Conservation (phyloP, 2,113 vertebrate species). For the Syngnathoides biaculeatus region DNA sequence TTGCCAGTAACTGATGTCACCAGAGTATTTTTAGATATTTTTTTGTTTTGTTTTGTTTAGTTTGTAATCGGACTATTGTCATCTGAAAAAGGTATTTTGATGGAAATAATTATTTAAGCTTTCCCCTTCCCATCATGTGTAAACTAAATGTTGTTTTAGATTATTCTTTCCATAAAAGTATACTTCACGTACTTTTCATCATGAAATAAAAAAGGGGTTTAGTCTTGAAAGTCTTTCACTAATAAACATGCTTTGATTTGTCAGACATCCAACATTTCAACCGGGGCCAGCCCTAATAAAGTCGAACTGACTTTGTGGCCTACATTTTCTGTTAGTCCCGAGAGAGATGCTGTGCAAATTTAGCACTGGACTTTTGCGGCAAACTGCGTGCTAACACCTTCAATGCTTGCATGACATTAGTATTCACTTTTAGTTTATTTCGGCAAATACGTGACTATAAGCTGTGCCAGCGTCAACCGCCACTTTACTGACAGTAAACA, state of each 20-base stretch:
- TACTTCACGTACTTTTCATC: not conserved
- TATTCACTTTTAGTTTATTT: not conserved
- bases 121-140: no score
- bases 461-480: not conserved
- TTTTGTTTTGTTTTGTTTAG: not conserved
- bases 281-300: not conserved
- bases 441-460: not conserved
- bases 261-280: not conserved
- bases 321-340: not conserved
- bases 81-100: no score
- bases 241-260: not conserved
- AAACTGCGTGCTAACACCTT: not conserved
- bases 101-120: no score
- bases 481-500: slow-evolving; percentile 15
- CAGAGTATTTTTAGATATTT: not conserved
- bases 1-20: not conserved
- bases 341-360: slow-evolving; percentile 6
- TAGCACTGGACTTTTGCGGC: not conserved
- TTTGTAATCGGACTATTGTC: not conserved
- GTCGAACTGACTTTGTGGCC: slow-evolving; percentile 15
- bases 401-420: not conserved
- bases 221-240: not conserved
- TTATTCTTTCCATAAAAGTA: no score
- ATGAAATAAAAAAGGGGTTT: not conserved
- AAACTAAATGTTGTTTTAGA: not conserved